Percentiles rank a stretch among this genome's conserved stretches.
These are phyloP conservation scores for Thamnophis sirtalis DNA, from an alignment of 2,113 vertebrate genomes.

Conservation along the genomic window DNA sequence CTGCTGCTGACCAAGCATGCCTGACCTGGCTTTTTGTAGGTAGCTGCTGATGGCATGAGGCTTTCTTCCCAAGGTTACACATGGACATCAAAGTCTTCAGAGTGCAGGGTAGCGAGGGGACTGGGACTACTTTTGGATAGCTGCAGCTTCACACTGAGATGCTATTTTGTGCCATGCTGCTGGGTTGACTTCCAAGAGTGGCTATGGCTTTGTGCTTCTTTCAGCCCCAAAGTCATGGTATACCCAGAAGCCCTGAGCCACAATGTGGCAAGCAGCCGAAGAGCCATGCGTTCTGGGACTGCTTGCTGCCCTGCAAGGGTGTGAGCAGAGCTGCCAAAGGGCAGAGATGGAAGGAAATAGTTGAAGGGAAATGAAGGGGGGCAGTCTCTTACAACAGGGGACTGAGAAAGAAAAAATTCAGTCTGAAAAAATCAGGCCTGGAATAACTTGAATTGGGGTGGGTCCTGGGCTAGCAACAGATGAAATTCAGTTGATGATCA, in stretches of 20 bases:
- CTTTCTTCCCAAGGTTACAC: neutral
- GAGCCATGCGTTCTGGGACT: too few relatives aligned
- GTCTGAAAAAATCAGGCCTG: neutral
- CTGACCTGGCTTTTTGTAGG: neutral
- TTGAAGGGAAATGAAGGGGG: neutral
- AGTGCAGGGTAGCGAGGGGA: conserved; percentile 28
- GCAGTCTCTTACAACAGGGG: neutral
- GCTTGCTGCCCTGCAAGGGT: too few relatives aligned
- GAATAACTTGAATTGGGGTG: neutral
- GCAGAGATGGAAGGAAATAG: neutral
- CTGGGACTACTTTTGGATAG: conserved; percentile 35
- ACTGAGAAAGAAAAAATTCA: neutral
- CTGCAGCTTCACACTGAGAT: too few relatives aligned
- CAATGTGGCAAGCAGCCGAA: neutral
- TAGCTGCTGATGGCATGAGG: neutral
- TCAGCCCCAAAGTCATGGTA: neutral
- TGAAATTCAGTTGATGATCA: neutral
- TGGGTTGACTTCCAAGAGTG: neutral
- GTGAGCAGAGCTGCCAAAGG: neutral
- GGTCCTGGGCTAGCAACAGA: neutral
- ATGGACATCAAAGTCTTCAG: neutral
- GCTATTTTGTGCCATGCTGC: too few relatives aligned
- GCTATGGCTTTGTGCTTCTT: neutral
- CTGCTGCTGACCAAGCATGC: neutral
- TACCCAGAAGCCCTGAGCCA: neutral